phyloP scores from a whole-genome alignment of 2,888 invertebrate species.

The Rhaphigaster nebulosa region DNA sequence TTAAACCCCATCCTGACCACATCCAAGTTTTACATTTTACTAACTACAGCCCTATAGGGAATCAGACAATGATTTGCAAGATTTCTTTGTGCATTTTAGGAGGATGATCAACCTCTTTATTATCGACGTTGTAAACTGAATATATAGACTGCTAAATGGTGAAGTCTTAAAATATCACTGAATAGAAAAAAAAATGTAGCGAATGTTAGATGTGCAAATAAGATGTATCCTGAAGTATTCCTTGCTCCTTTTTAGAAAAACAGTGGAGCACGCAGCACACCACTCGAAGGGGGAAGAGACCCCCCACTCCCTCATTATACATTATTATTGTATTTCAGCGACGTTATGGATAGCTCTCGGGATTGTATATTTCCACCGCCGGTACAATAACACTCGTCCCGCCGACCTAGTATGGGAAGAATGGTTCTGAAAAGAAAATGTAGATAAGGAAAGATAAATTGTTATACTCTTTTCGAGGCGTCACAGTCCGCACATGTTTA shows the following conservation, averaged over 20 bases:
- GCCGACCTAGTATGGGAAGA: slow-evolving; percentile 3
- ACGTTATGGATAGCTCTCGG: slow-evolving; percentile 8
- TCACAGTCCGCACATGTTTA: slow-evolving; percentile 21
- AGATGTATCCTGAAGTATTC: neutral
- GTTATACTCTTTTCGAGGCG: slow-evolving; percentile 13
- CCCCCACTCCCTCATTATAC: neutral
- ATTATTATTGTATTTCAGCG: slow-evolving; percentile 31
- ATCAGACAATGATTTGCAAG: no score
- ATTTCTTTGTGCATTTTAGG: no score
- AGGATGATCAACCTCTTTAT: no score
- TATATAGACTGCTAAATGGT: no score
- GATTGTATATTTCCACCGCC: neutral
- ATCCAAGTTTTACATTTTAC: no score
- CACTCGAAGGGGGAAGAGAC: neutral
- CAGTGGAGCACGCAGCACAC: neutral
- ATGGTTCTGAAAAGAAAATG: slow-evolving; percentile 12
- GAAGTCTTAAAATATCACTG: no score
- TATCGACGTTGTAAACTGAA: no score
- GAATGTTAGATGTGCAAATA: neutral
- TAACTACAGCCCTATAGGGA: no score
- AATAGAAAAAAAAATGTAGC: no score
- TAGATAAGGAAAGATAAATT: slow-evolving; percentile 22
- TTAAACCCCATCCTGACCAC: no score
- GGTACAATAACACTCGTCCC: slow-evolving; percentile 17
- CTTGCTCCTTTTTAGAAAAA: neutral